phyloP scores from a whole-genome alignment of 2,888 invertebrate genomes.

The Heterodera filipjevi region DNA sequence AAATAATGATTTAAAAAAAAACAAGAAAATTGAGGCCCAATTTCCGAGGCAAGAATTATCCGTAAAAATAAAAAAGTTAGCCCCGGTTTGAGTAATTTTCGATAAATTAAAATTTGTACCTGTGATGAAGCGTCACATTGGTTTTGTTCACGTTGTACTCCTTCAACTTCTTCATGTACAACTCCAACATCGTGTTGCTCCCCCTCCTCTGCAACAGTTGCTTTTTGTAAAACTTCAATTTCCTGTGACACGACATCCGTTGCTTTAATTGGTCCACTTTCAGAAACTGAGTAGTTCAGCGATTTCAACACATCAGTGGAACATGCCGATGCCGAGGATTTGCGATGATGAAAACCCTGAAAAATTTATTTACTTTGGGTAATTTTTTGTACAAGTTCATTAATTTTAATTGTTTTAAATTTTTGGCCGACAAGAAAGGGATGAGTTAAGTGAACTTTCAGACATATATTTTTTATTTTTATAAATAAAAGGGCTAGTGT shows the following conservation, averaged over 20 bases:
- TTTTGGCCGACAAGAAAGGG: no score
- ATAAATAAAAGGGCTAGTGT: no score
- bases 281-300: not conserved
- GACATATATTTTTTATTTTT: no score
- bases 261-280: not conserved
- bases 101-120: not conserved
- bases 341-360: not conserved
- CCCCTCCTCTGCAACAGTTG: not conserved
- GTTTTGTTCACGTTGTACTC: not conserved
- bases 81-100: no score
- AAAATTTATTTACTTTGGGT: not conserved
- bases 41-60: no score
- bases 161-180: not conserved
- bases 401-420: no score
- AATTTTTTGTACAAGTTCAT: no score
- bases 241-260: not conserved
- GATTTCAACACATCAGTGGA: not conserved
- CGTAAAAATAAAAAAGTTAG: no score
- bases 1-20: no score
- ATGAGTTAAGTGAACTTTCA: no score
- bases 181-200: no score
- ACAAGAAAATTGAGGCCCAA: no score
- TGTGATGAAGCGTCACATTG: not conserved
- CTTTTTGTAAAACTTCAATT: not conserved
- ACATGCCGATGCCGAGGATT: not conserved